Evolutionary conservation across 2,113 vertebrate genomes (phyloP), one percentile per base, ranked within the genome.

Genomic region (Hydropotes inermis): DNA sequence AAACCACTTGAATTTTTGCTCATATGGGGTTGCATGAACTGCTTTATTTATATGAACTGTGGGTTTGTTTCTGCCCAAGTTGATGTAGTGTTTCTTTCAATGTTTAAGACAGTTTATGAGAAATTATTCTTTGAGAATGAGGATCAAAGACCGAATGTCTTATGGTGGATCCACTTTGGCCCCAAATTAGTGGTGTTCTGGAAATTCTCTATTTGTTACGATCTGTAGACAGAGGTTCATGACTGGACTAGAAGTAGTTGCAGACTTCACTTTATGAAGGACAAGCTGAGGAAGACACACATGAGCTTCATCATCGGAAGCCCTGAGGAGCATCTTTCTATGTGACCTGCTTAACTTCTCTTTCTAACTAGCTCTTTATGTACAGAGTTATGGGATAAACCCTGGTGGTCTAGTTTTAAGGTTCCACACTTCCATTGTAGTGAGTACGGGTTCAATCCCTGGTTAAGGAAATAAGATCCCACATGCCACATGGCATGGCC

Each of bases 221-320:
- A 28, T 55, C 33, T 50, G 10, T 0, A 86, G 45, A 30, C n/a
- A 85, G 88, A 64, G 4, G 4, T 14, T 82, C 47, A 4, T 64
- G 19, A 13, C 67, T 23, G n/a, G 9, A 4, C 8, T n/a, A 2
- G 23, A 45, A 13, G 3, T 11, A n/a, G 54, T 2, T 1, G 7
- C 23, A 17, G 33, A 25, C 4, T 28, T 45, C 12, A 1, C 39
- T n/a, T 33, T 36, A 3, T 0, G 16, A 43, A 36, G 58, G 67
- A 10, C 39, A 23, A 54, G 45, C 14, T 39, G 28, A 23, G 19
- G 45, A 45, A 78, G 88, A 30, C 9, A 0, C 2, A 25, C 3
- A 6, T 33, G 23, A 78, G 13, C 15, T 0, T 74, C 5, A 13
- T 43, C 30, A 1, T 6, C 21, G 1, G 30, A 19, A 60, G 9